These are phyloP conservation scores for Onchidella celtica DNA, from an alignment of 2,888 invertebrate species.

Conservation along the genomic window DNA sequence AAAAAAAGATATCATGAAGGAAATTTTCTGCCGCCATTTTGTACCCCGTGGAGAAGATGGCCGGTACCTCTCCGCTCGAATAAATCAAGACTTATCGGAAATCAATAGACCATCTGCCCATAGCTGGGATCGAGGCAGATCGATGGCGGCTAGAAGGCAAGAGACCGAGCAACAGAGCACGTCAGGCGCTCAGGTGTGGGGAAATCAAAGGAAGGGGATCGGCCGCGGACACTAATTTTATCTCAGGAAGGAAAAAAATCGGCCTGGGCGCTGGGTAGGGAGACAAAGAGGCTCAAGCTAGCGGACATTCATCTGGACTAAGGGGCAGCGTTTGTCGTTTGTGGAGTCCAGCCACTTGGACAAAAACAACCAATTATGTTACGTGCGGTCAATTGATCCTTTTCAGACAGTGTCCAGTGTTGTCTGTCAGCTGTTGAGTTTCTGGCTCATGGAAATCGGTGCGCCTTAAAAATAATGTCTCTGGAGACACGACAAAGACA, in stretches of 20 bases:
- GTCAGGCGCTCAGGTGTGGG: neutral
- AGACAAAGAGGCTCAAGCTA: too few relatives aligned
- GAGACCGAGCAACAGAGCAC: neutral
- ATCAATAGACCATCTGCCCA: slow-evolving; percentile 14
- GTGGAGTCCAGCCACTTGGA: too few relatives aligned
- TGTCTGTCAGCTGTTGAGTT: too few relatives aligned
- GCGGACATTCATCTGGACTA: too few relatives aligned
- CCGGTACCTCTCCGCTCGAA: neutral
- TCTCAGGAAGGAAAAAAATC: too few relatives aligned
- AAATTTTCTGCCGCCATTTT: neutral
- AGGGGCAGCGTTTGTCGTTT: too few relatives aligned
- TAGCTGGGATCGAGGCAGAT: slow-evolving; percentile 12
- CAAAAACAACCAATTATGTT: neutral
- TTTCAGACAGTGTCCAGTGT: too few relatives aligned
- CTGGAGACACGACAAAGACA: too few relatives aligned
- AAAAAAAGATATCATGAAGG: neutral
- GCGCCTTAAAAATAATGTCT: too few relatives aligned
- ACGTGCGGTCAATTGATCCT: neutral
- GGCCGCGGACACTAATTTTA: neutral
- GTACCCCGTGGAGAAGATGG: neutral
- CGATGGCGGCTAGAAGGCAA: slow-evolving; percentile 13
- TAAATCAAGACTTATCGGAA: slow-evolving; percentile 1
- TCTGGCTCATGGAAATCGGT: too few relatives aligned
- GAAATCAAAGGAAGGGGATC: neutral
- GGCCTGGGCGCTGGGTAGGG: too few relatives aligned